Evolutionary conservation across 2,888 invertebrate genomes (phyloP), one percentile per base, ranked within the genome.

Genomic region (Drosophila austrosaltans): DNA sequence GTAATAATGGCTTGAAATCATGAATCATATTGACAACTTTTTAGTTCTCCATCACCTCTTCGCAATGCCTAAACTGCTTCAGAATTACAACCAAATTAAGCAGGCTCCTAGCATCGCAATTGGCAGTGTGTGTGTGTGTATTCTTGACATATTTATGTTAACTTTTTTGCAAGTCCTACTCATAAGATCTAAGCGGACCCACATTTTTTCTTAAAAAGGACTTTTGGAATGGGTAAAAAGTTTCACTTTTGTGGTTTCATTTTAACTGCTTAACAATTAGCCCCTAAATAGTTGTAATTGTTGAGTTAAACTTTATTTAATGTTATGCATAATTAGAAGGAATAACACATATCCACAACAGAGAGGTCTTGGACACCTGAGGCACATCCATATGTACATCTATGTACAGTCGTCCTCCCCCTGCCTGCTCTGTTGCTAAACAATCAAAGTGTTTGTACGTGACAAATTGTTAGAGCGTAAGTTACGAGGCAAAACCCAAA

Each of bases 401-500:
- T 5, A 61, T 54, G 67, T 32, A 32, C 64, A 63, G 61, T 56
- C 40, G 30, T 8, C 58, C 0, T 40, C 7, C 57, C 28, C 10
- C 25, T 56, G 10, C 54, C 20, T 53, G 6, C 40, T 44, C 53
- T 60, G 63, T 68, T 75, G 71, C 78, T 78, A 87, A 87, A 81
- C 88, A 88, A 88, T 77, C 76, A 82, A 89, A 88, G 81, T 90
- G 87, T 79, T 87, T 85, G 91, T 90, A 92, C 92, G 92, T 92
- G 92, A 92, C 92, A 92, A 92, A 92, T 92, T 92, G 92, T 86
- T 90, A 76, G 84, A 86, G 85, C 90, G 81, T 90, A 89, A 84
- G 90, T 92, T 91, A 91, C 8, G 58, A 36, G 65, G 81, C 83
- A 82, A 69, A 73, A 66, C 25, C 69, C 36, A 36, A 36, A 10